Evolutionary conservation across 1,140 invertebrate genomes (phyloP).

Genomic region (Mamestra configurata): DNA sequence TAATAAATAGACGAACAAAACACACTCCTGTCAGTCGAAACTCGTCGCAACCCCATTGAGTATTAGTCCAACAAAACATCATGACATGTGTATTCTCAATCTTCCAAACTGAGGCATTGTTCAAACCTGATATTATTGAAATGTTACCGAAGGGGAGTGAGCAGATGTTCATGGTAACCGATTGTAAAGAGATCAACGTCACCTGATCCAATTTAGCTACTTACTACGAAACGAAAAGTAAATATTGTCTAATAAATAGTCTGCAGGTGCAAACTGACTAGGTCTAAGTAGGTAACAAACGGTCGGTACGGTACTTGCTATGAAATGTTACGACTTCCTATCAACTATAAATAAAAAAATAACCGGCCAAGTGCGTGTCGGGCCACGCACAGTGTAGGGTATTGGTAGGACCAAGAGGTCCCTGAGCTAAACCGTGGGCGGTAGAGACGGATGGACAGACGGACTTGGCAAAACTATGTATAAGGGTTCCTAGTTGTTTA

Average conservation of each 20-base stretch:
- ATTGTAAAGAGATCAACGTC: too few relatives aligned
- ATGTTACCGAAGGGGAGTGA: background rate
- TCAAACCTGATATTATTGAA: conserved; percentile 2
- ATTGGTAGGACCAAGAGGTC: too few relatives aligned
- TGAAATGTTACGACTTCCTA: too few relatives aligned
- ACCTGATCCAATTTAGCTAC: too few relatives aligned
- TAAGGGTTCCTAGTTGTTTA: too few relatives aligned
- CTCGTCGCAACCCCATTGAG: background rate
- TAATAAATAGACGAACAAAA: background rate
- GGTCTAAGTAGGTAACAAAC: background rate
- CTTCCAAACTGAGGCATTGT: background rate
- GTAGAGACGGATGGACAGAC: too few relatives aligned
- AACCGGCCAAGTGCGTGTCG: too few relatives aligned
- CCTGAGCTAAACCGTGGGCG: too few relatives aligned
- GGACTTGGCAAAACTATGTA: too few relatives aligned
- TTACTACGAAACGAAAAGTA: background rate
- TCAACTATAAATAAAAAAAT: too few relatives aligned
- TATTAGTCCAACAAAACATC: background rate
- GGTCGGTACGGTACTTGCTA: too few relatives aligned
- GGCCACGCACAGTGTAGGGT: too few relatives aligned
- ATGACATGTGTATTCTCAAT: background rate
- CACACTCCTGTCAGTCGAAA: background rate
- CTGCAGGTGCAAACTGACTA: background rate
- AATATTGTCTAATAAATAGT: background rate
- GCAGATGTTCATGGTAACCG: background rate